Evolutionary conservation across 2,797 vertebrate genomes (phyloP).

Genomic region (Thalassophryne amazonica): DNA sequence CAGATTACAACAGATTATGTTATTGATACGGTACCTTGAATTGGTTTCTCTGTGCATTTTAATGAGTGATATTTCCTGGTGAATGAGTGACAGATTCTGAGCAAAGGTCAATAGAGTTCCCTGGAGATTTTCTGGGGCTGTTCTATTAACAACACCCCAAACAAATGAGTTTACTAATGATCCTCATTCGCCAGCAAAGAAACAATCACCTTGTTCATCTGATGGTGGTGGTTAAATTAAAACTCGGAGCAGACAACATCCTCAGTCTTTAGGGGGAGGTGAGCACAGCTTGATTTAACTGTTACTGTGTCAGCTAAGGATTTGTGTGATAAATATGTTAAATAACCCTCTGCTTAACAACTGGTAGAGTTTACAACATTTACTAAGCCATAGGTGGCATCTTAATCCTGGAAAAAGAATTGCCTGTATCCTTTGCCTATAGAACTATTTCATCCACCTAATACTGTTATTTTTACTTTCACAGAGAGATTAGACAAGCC

Average conservation of each 20-base stretch:
- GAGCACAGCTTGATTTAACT: conserved; percentile 84
- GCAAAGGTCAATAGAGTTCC: conserved; percentile 97
- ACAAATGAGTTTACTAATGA: conserved; percentile 95
- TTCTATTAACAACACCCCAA: conserved; percentile 95
- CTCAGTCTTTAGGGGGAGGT: conserved; percentile 86
- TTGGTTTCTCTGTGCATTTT: conserved; percentile 96
- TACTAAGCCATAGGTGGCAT: conserved; percentile 55
- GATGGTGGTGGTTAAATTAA: conserved; percentile 90
- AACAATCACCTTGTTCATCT: conserved; percentile 93
- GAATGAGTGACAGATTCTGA: conserved; percentile 97
- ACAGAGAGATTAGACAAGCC: not conserved
- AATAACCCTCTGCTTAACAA: conserved; percentile 84
- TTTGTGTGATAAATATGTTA: conserved; percentile 91
- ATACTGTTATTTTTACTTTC: conserved; percentile 15
- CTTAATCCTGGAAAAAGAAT: conserved; percentile 53
- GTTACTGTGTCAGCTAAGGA: conserved; percentile 80
- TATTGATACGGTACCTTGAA: conserved; percentile 96
- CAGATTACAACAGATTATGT: conserved; percentile 87
- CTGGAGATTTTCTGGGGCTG: conserved; percentile 91
- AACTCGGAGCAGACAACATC: conserved; percentile 86
- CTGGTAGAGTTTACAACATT: conserved; percentile 58
- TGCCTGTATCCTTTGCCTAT: conserved; percentile 14
- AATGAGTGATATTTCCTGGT: conserved; percentile 98
- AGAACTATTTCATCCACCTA: conserved; percentile 10
- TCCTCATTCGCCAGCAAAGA: conserved; percentile 79